Base-by-base conservation (phyloP, 2,797 vertebrate species). In the Dendrocincla fuliginosa region DNA sequence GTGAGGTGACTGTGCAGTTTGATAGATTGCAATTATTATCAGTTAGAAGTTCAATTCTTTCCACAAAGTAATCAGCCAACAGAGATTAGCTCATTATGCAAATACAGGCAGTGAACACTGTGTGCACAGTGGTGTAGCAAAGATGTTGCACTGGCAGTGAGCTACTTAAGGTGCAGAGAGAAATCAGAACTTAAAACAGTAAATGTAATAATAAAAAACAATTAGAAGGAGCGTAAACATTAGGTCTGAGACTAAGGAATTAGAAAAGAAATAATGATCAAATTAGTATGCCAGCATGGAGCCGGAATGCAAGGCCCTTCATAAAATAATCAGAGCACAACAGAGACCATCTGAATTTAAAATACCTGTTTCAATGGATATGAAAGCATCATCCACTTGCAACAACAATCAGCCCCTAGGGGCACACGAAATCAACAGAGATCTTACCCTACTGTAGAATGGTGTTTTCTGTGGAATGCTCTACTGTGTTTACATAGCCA, bases 11-110 rank as follows among this genome's bases (percentile, higher is more conserved):
- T 87, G 41, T 76, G 59, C 68, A 81, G 78, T 95, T 89, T 96
- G 85, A 97, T 95, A 96, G 91, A 97, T 95, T 96, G 94, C 91
- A 95, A 96, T 97, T 97, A 96, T 97, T 97, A 97, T 89, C 83
- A 96, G 81, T 93, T 97, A 97, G 96, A 97, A 93, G 95, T 96
- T 97, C 95, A 95, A 84, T 95, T 96, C 89, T 97, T 93, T 96
- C 86, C 92, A 95, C 83, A 87, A 95, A 96, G 93, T 94, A 97
- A 95, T 97, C 95, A 97, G 74, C 87, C 93, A 88, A 81, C 89
- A 93, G 97, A 97, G 84, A 96, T 69, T 94, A 87, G 69, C 74
- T 98, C 79, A 93, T 97, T 96, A 96, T 97, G 96, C 89, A 96
- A 95, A 96, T 93, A 32, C 71, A 95, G 92, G 68, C 88, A 92